Evolutionary conservation across 1,140 invertebrate species (phyloP), one percentile per base, ranked within the genome.

Genomic region (Anadara kagoshimensis): DNA sequence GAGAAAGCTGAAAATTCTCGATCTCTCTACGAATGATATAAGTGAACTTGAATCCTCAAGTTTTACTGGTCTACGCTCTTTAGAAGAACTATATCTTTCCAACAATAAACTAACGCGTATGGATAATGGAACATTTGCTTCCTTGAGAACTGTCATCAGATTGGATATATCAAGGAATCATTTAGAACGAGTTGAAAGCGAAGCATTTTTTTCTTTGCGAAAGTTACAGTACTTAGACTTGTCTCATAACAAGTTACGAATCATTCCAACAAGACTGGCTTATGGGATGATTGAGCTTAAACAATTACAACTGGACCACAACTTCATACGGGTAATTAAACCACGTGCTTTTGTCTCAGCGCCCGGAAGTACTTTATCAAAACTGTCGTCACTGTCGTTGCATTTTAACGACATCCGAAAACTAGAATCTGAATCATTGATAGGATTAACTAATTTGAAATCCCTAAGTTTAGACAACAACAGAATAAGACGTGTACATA

Each of bases 1-100:
- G 5, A 14, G 58, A 44, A 59, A 64, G n/a, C 63, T 74, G 26
- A 54, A 44, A 36, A 61, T 74, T 22, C 59, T 74, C n/a, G 72
- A 74, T 47, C 24, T 74, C 16, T 58, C 72, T n/a, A 74, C 72
- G 11, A 74, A 74, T 26, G 72, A 74, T 26, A 62, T 74, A 29
- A 22, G 43, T 20, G 65, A 74, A 22, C 44, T 74, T 14, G 49
- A 49, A 24, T 63, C 56, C 41, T 22, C 59, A 51, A 41, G 22
- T 0, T 54, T 74, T 22, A 10, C 57, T 5, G 56, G 69, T 10
- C 49, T 74, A 1, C 24, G 57, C 26, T 45, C 65, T 16, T 53
- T 74, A 20, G 64, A 66, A 8, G 66, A 74, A 54, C 11, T 74
- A 24, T 74, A 69, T 57, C 45, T 74, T 14, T 65, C 63, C 0